Percentiles rank a stretch among this genome's conserved stretches.
These are phyloP conservation scores for Ormyrus labotus DNA, from an alignment of 2,888 invertebrate species.

Conservation along the genomic window DNA sequence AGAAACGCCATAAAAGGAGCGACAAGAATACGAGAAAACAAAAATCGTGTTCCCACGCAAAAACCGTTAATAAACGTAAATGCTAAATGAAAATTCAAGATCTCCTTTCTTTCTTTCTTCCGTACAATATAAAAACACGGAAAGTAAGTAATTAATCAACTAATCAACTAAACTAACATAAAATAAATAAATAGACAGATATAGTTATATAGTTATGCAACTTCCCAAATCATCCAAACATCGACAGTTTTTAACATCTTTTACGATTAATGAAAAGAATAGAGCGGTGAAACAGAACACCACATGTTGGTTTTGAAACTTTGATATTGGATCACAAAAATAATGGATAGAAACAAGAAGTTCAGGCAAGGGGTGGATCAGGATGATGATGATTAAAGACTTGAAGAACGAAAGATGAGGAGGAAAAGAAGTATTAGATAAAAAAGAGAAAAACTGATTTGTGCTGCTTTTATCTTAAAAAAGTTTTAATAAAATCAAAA, in stretches of 20 bases:
- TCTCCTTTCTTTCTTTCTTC: constrained; percentile 32
- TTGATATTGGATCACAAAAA: constrained; percentile 35
- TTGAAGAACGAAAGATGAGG: constrained; percentile 37
- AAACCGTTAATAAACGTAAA: constrained; percentile 10
- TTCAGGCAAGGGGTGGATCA: not conserved
- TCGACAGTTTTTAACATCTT: constrained; percentile 32
- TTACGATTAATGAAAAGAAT: constrained; percentile 38
- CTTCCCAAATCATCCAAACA: constrained; percentile 29
- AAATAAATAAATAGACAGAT: constrained; percentile 5
- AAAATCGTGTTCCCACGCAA: constrained; percentile 34
- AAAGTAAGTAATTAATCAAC: not conserved
- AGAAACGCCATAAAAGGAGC: constrained; percentile 51
- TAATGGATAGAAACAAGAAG: constrained; percentile 21
- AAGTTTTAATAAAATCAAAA: not conserved
- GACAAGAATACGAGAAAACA: constrained; percentile 45
- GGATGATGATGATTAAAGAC: constrained; percentile 25
- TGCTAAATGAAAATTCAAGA: not conserved
- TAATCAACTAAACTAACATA: constrained; percentile 6
- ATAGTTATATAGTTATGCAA: constrained; percentile 5
- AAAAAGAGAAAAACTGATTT: constrained; percentile 50
- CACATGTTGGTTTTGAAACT: constrained; percentile 15
- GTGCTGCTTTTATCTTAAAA: constrained; percentile 11
- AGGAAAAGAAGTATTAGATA: constrained; percentile 42
- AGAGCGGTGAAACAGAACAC: constrained; percentile 43
- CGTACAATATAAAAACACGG: constrained; percentile 7